Conservation (phyloP, 2,888 invertebrate species). For the Pristionchus fissidentatus region DNA sequence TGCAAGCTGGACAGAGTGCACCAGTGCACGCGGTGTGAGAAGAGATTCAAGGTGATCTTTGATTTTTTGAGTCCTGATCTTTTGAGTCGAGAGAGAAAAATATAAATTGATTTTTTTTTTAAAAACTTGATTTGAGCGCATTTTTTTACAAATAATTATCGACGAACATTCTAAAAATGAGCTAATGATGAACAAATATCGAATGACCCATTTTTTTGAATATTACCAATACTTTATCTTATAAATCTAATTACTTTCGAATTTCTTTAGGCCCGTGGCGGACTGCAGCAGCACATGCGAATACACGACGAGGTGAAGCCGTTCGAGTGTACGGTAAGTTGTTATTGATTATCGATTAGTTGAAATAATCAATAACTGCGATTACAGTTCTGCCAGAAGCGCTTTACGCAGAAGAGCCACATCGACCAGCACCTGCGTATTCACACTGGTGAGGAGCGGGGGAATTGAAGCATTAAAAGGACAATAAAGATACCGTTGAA, state of each 20-base stretch:
- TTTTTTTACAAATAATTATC: too few species aligned
- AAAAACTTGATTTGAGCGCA: too few species aligned
- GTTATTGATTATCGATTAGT: background rate
- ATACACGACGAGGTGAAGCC: conserved; percentile 72
- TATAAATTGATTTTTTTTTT: background rate
- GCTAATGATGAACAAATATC: too few species aligned
- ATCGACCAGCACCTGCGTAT: conserved; percentile 75
- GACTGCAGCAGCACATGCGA: conserved; percentile 73
- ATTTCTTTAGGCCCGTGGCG: conserved; percentile 69
- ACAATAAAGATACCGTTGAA: background rate
- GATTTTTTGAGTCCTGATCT: background rate
- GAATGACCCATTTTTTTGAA: too few species aligned
- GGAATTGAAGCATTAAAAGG: background rate
- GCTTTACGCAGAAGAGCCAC: conserved; percentile 75
- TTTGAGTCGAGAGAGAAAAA: too few species aligned
- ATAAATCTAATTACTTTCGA: background rate
- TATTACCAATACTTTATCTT: background rate
- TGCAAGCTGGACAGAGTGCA: conserved; percentile 67
- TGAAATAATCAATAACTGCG: background rate
- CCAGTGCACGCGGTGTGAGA: conserved; percentile 69
- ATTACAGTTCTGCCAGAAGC: conserved; percentile 67
- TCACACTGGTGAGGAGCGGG: conserved; percentile 65
- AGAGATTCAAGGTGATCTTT: conserved; percentile 63
- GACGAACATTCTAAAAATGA: too few species aligned
- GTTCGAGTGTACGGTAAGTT: conserved; percentile 58